Conservation (phyloP, 2,888 invertebrate species). For the Belgica antarctica region DNA sequence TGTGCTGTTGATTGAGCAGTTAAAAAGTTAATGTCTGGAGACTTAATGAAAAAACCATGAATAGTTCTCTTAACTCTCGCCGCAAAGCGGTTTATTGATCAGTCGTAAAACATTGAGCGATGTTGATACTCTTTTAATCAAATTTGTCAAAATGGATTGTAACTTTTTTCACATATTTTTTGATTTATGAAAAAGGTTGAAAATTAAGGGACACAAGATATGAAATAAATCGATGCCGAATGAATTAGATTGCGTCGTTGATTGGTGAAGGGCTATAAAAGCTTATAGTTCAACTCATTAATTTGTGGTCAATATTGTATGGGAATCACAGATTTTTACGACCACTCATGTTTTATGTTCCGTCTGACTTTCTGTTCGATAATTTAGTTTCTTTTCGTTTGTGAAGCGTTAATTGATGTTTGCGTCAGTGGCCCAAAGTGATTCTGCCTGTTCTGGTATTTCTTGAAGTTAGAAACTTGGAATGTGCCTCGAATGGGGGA, state of each 20-base stretch:
- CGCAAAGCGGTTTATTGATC: not conserved
- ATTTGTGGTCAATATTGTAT: conserved; percentile 5
- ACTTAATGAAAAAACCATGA: too few species aligned
- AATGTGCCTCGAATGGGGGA: too few species aligned
- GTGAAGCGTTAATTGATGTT: not conserved
- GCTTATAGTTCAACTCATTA: not conserved
- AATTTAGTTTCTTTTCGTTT: conserved; percentile 2
- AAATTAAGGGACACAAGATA: not conserved
- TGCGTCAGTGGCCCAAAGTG: too few species aligned
- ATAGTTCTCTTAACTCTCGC: not conserved
- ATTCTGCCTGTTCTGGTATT: not conserved
- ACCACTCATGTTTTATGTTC: conserved; percentile 12
- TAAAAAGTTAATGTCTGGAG: not conserved
- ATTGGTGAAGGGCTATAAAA: not conserved
- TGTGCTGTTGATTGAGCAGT: conserved; percentile 2
- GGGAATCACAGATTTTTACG: conserved; percentile 4
- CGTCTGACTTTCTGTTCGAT: too few species aligned
- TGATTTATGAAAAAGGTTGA: not conserved
- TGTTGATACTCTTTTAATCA: not conserved
- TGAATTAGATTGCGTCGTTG: too few species aligned
- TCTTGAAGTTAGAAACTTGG: not conserved
- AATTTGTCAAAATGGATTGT: too few species aligned
- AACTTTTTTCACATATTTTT: too few species aligned
- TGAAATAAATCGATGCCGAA: too few species aligned
- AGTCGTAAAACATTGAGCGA: not conserved